Percentiles rank a stretch among this genome's conserved stretches.
These are phyloP conservation scores for Mormyrus hasselquistii DNA, from an alignment of 2,797 vertebrate species.

Conservation along the genomic window DNA sequence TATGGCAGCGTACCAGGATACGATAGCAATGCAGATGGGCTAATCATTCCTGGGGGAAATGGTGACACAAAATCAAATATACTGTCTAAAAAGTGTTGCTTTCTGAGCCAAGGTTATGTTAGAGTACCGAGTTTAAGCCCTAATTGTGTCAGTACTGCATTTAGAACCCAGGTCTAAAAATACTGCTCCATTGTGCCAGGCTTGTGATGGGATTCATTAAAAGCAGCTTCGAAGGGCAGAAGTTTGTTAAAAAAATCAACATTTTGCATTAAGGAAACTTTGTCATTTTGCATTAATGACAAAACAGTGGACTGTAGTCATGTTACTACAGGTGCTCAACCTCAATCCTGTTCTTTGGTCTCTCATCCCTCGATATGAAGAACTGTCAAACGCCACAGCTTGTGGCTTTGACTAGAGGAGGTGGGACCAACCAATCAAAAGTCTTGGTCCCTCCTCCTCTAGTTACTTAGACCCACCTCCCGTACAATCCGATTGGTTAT, in stretches of 20 bases:
- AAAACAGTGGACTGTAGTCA: neutral
- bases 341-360: neutral
- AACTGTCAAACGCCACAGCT: neutral
- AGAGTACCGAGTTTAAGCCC: neutral
- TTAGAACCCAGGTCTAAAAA: constrained; percentile 4
- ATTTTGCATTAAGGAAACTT: neutral
- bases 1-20: neutral
- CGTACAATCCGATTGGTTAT: neutral
- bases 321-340: neutral
- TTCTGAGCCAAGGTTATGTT: constrained; percentile 4
- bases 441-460: neutral
- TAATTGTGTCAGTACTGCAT: neutral
- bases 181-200: neutral
- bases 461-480: neutral
- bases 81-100: neutral
- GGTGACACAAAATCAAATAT: neutral
- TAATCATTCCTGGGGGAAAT: neutral
- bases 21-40: neutral
- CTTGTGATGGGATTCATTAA: neutral
- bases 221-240: neutral
- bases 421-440: neutral
- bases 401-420: neutral
- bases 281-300: neutral
- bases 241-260: neutral
- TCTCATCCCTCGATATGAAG: neutral